Base-by-base conservation (phyloP, 2,113 vertebrate genomes). In the Heterochromis multidens region DNA sequence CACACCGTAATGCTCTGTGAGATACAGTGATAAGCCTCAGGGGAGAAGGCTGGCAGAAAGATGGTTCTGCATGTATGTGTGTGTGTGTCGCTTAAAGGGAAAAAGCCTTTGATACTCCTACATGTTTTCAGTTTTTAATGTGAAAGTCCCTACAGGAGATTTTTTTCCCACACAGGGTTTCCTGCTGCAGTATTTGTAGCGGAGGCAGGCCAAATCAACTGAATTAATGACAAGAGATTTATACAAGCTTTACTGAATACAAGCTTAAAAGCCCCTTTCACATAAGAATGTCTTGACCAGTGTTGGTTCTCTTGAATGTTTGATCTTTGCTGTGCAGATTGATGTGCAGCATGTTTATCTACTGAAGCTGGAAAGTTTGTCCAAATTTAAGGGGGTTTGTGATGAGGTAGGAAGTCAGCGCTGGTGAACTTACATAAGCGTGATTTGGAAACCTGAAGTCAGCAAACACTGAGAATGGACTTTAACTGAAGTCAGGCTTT, bases 1-100 rank as follows among this genome's bases (percentile, higher is more conserved):
- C 76, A 87, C 54, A 52, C n/a, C 17, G 82, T 86, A 76, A 88
- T 77, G 84, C 85, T 54, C 74, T 9, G 59, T 23, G 54, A 82
- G 80, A 87, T 49, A 60, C 87, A 77, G 60, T 2, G 61, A 79
- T 8, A 56, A 82, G 89, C 87, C 87, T 84, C 88, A 0, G 35
- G 87, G 81, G 90, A 81, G 21, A 29, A 9, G 31, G 6, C 35
- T 23, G 29, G 19, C 63, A 37, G 31, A 43, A 29, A 31, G 60
- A 84, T 43, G 72, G 40, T 29, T n/a, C 27, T 25, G 60, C 21
- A 65, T 61, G 58, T 25, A 31, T 49, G 59, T 33, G 16, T 67
- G 61, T 13, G 29, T 25, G 60, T 60, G 62, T 63, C 4, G 67
- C 67, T 79, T 29, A 17, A 76, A 80, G 74, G 31, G 65, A 70